Evolutionary conservation across 2,888 invertebrate species (phyloP), one percentile per base, ranked within the genome.

Genomic region (Drosophila gaucha): DNA sequence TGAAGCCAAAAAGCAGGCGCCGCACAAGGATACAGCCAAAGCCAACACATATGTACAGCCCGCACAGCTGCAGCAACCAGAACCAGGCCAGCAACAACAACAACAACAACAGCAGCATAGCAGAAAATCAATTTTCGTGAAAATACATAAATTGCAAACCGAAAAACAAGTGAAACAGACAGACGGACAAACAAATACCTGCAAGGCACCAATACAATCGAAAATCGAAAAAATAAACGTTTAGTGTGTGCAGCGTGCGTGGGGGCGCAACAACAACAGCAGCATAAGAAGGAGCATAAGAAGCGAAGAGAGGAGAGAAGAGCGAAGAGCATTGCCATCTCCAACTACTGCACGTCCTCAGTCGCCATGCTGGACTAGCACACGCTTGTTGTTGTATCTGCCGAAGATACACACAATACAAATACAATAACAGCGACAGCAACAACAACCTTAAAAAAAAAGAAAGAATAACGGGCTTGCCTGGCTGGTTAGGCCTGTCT

Each of bases 401-500:
- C 59, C 59, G 66, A 65, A 69, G 67, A 78, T 67, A 68, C 65
- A 68, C 67, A 70, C 50, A 74, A 51, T 44, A 64, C 36, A 55
- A 33, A 59, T 47, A 46, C 24, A 54, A 28, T 20, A 52, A 57
- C 41, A 63, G 14, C 44, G 16, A 51, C 26, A 57, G 36, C 18
- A 54, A 43, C 10, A 38, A 49, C 16, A 16, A 58, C 30, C 9
- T 33, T 14, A 12, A 28, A 35, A 35, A 16, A 35, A 35, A 35
- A 24, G 24, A 39, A 31, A 28, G 14, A 47, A 46, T 46, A 69
- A 57, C 67, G 62, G 56, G 57, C 56, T 72, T 79, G 51, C 64
- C 74, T 78, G 90, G 73, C 67, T 74, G 91, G 91, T 91, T 90
- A 89, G 91, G 91, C 91, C 91, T 86, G 88, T 78, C 85, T 86